Conservation (phyloP, 1,140 invertebrate species). For the Drosophila paulistorum region DNA sequence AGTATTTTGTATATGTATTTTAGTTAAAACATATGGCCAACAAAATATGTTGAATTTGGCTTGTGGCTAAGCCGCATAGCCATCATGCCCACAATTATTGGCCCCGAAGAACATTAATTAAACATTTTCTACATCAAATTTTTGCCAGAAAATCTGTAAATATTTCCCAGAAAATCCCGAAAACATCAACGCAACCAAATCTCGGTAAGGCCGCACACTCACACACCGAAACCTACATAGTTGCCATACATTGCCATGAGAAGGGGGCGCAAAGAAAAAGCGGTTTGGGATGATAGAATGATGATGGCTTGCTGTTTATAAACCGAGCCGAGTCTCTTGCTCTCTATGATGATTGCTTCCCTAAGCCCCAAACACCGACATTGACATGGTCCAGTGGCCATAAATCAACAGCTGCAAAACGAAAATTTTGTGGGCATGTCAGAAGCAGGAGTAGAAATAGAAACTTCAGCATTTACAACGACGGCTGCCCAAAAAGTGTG, state of each 20-base stretch:
- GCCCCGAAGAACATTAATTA: constrained; percentile 44
- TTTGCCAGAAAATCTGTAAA: constrained; percentile 19
- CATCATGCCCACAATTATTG: constrained; percentile 41
- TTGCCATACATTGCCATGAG: too few relatives aligned
- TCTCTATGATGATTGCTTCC: constrained; percentile 58
- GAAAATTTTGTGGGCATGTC: constrained; percentile 20
- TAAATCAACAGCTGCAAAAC: constrained; percentile 69
- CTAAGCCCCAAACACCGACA: constrained; percentile 40
- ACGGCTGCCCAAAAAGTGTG: too few relatives aligned
- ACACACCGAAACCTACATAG: too few relatives aligned
- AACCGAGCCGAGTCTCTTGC: constrained; percentile 1
- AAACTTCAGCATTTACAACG: too few relatives aligned
- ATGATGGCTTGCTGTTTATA: constrained; percentile 12
- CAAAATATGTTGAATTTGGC: constrained; percentile 34
- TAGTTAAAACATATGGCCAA: constrained; percentile 9
- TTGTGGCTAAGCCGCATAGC: background rate
- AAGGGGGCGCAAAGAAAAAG: too few relatives aligned
- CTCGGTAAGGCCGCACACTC: background rate
- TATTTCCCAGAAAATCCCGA: background rate
- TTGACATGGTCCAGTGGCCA: constrained; percentile 60
- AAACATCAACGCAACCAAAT: background rate
- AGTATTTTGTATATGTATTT: background rate
- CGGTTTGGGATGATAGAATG: too few relatives aligned
- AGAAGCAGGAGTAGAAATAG: background rate
- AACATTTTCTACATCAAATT: constrained; percentile 66